Base-by-base conservation (phyloP, 1,140 invertebrate species). In the Heliconius himera region DNA sequence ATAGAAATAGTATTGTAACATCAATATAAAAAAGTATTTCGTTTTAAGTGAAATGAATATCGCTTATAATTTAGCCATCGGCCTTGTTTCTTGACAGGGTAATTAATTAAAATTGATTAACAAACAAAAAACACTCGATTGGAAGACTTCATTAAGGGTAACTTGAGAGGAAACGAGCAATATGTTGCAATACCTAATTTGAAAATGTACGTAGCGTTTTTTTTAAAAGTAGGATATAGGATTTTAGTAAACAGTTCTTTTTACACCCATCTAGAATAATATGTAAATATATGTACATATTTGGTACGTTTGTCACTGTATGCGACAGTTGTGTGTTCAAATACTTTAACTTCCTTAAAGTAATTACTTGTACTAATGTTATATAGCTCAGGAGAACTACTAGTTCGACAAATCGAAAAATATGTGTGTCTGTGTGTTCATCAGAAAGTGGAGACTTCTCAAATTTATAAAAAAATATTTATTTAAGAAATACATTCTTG, bases 61-160 rank as follows among this genome's bases (percentile, higher is more conserved):
- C 22, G 26, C 11, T 75, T 38, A 75, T 75, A 60, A 75, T 66
- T 66, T 75, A 22, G 60, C 36, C 60, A 75, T 75, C 74, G 36
- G 74, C n/a, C n/a, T 41, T 75, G 54, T 66, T 33, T 22, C 20
- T 75, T 75, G 74, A 75, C 74, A 75, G 74, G 74, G 11, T 75
- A 75, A 75, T 75, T 75, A 75, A 75, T 75, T 60, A 22, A 75
- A 75, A 75, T 75, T 75, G 54, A 75, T 60, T 75, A 38, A 33
- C 54, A 38, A 66, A 75, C 33, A 66, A 66, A 73, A n/a, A 73
- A 74, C 46, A 75, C 26, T 66, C 74, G 8, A 75, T 60, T n/a
- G 51, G 60, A 60, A 75, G 54, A n/a, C 18, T 54, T 75, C 54
- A 75, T 75, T 75, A 75, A 18, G 74, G 54, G 60, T 13, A 66